These are phyloP conservation scores for Emydocephalus ijimae DNA, from an alignment of 2,113 vertebrate genomes.

Conservation along the genomic window DNA sequence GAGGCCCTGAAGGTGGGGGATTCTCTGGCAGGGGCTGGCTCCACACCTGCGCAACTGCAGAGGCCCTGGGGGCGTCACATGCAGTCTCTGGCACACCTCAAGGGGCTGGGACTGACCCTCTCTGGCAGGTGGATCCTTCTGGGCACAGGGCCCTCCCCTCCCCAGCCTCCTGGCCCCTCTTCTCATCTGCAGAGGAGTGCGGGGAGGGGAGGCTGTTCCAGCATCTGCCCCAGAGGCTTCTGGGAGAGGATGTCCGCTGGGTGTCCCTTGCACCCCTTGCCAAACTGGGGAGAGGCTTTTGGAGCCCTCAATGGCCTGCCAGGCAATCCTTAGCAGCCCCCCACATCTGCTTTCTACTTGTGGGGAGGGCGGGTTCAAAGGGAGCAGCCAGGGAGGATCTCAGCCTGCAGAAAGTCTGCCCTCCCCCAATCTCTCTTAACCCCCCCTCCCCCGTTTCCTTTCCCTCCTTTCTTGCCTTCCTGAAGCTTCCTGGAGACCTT, in stretches of 20 bases:
- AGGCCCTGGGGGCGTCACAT: not conserved
- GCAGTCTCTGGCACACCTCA: not conserved
- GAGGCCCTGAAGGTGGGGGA: not conserved
- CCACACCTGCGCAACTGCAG: not conserved
- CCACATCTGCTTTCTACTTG: not conserved
- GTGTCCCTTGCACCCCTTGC: not conserved
- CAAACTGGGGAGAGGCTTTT: not conserved
- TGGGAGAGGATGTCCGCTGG: not conserved
- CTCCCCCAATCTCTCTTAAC: too few relatives aligned
- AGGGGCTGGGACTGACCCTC: not conserved
- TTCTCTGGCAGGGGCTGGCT: not conserved
- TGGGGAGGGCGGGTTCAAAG: not conserved
- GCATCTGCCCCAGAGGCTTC: too few relatives aligned
- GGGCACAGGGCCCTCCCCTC: not conserved
- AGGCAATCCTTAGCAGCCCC: not conserved
- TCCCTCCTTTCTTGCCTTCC: too few relatives aligned
- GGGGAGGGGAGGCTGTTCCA: not conserved
- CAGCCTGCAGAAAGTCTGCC: not conserved
- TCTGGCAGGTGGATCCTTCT: not conserved
- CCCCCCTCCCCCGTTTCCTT: too few relatives aligned
- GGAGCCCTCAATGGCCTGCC: not conserved
- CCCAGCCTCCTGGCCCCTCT: not conserved
- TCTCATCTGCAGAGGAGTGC: not conserved
- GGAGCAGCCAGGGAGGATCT: not conserved
- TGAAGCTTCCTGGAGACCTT: too few relatives aligned